A percentile compares a stretch with the other conserved stretches of the same genome.
phyloP scores from a whole-genome alignment of 30 jellyfish, hydroid and myxozoan genomes.

The Cassiopea andromeda region DNA sequence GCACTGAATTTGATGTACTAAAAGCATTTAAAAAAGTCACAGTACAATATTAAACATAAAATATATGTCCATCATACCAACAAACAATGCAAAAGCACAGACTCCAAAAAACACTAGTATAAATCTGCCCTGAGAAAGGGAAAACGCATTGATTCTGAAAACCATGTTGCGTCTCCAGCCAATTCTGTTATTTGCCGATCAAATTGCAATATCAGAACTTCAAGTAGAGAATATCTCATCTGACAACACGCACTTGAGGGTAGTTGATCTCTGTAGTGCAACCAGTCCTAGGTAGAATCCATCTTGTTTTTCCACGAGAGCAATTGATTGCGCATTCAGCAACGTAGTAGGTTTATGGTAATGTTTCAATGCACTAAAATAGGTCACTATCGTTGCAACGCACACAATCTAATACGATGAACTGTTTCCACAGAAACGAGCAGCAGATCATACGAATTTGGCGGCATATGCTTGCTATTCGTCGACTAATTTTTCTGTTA shows the following conservation, averaged over 20 bases:
- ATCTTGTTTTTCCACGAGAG: not conserved
- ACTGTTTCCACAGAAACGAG: not conserved
- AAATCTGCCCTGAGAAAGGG: conserved; percentile 55
- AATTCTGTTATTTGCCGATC: not conserved
- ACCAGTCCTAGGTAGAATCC: not conserved
- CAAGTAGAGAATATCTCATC: not conserved
- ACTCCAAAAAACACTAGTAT: conserved; percentile 33
- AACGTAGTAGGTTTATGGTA: not conserved
- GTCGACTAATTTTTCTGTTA: not conserved
- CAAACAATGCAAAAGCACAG: conserved; percentile 50
- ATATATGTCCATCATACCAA: conserved; percentile 21
- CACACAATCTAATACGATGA: not conserved
- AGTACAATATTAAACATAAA: not conserved
- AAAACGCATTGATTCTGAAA: conserved; percentile 52
- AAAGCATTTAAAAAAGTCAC: not conserved
- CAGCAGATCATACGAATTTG: not conserved
- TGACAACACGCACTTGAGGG: not conserved
- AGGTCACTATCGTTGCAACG: not conserved
- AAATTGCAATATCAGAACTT: not conserved
- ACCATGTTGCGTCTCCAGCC: conserved; percentile 21
- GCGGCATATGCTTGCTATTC: not conserved
- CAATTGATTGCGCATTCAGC: not conserved
- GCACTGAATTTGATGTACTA: not conserved
- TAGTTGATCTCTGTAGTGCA: not conserved
- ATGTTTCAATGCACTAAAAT: not conserved